Conservation (phyloP, 2,113 vertebrate genomes). For the Leptocoma aspasia region DNA sequence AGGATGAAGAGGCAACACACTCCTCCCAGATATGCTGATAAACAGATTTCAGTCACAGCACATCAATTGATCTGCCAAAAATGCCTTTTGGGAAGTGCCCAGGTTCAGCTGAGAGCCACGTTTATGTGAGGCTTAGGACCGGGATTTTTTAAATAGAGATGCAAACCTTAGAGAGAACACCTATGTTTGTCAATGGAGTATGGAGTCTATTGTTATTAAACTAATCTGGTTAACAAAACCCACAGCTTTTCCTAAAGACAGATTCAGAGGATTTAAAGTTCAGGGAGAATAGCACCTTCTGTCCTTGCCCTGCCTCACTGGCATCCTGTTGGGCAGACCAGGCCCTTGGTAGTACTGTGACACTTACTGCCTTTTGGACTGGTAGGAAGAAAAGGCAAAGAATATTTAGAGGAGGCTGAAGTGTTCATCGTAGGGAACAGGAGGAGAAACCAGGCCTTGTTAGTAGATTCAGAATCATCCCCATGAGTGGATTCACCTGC, state of each 20-base stretch:
- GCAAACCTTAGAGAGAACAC: background rate
- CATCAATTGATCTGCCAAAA: background rate
- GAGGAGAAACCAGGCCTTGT: background rate
- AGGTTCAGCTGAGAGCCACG: background rate
- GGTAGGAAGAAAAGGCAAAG: background rate
- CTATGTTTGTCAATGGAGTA: background rate
- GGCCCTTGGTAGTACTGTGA: background rate
- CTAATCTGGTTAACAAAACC: background rate
- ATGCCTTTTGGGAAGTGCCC: background rate
- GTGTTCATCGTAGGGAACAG: background rate
- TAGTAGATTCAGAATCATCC: background rate
- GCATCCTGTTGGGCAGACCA: background rate
- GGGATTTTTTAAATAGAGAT: background rate
- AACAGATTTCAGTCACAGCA: background rate
- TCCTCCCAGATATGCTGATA: background rate
- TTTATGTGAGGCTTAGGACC: background rate
- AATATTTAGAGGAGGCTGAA: background rate
- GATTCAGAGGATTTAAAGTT: background rate
- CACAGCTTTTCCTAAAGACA: background rate
- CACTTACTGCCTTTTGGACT: background rate
- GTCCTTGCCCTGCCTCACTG: background rate
- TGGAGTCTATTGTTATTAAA: background rate
- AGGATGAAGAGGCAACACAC: background rate
- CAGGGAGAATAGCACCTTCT: background rate
- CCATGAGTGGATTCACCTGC: background rate